These are phyloP conservation scores for Pampus argenteus DNA, from an alignment of 2,797 vertebrate genomes.

Conservation along the genomic window DNA sequence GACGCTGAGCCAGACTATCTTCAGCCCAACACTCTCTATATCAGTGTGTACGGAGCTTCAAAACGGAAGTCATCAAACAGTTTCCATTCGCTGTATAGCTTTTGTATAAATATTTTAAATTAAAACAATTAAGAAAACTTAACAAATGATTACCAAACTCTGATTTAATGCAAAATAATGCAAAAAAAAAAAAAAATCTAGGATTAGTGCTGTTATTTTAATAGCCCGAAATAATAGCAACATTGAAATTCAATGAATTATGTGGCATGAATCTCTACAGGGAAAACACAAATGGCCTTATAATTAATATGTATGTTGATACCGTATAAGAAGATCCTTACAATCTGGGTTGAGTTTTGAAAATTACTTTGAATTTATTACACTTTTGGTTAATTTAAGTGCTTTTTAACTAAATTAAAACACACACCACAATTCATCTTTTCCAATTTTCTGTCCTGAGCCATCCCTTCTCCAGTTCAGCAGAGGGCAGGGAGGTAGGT, in stretches of 20 bases:
- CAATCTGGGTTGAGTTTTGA: slow-evolving; percentile 35
- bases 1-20: slow-evolving; percentile 76
- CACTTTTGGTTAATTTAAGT: neutral
- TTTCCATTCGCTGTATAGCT: neutral
- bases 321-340: slow-evolving; percentile 60
- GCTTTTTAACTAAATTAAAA: slow-evolving; percentile 39
- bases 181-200: slow-evolving; percentile 14
- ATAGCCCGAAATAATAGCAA: slow-evolving; percentile 56
- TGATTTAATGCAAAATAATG: slow-evolving; percentile 18
- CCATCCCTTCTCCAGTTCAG: slow-evolving; percentile 59
- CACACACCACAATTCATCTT: slow-evolving; percentile 58
- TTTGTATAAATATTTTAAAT: slow-evolving; percentile 10
- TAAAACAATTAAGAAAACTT: slow-evolving; percentile 34
- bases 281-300: slow-evolving; percentile 59
- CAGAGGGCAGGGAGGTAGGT: slow-evolving; percentile 84
- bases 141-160: slow-evolving; percentile 46
- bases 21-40: slow-evolving; percentile 67
- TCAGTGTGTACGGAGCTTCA: slow-evolving; percentile 30
- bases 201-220: slow-evolving; percentile 12
- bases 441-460: slow-evolving; percentile 60
- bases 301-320: slow-evolving; percentile 71
- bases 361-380: slow-evolving; percentile 38
- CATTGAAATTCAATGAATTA: slow-evolving; percentile 70
- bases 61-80: slow-evolving; percentile 21
- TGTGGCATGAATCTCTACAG: slow-evolving; percentile 60